These are phyloP conservation scores for Sweltsa coloradensis DNA, from an alignment of 1,140 invertebrate genomes.

Conservation along the genomic window DNA sequence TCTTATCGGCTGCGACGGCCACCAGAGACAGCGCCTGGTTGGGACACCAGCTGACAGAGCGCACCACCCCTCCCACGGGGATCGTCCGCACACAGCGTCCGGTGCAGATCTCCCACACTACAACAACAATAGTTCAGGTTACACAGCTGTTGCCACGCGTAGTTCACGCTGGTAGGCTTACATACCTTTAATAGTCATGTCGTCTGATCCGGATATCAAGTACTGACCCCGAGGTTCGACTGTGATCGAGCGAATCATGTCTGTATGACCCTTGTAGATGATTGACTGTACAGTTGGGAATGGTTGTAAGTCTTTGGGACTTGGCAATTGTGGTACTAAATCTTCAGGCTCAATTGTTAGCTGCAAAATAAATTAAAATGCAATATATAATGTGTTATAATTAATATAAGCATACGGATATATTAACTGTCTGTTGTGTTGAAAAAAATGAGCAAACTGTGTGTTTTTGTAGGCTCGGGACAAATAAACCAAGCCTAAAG, in stretches of 20 bases:
- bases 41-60: slow-evolving; percentile 87
- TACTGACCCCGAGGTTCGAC: slow-evolving; percentile 84
- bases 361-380: too few relatives aligned
- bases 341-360: slow-evolving; percentile 86
- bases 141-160: too few relatives aligned
- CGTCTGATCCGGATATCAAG: slow-evolving; percentile 84
- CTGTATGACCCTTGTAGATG: slow-evolving; percentile 77
- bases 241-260: slow-evolving; percentile 74
- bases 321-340: slow-evolving; percentile 88
- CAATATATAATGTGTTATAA: too few relatives aligned
- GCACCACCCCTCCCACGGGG: slow-evolving; percentile 57
- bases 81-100: slow-evolving; percentile 84
- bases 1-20: slow-evolving; percentile 62
- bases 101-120: slow-evolving; percentile 82
- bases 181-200: slow-evolving; percentile 73
- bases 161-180: too few relatives aligned
- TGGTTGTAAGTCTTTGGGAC: slow-evolving; percentile 90
- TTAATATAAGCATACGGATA: too few relatives aligned
- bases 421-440: too few relatives aligned
- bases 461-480: too few relatives aligned
- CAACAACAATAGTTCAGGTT: too few relatives aligned
- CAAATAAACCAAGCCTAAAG: too few relatives aligned
- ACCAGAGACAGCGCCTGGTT: slow-evolving; percentile 69
- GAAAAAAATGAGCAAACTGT: too few relatives aligned
- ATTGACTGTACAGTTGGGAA: slow-evolving; percentile 84